Conservation (phyloP, 2,888 invertebrate species). For the Oscheius sp. region DNA sequence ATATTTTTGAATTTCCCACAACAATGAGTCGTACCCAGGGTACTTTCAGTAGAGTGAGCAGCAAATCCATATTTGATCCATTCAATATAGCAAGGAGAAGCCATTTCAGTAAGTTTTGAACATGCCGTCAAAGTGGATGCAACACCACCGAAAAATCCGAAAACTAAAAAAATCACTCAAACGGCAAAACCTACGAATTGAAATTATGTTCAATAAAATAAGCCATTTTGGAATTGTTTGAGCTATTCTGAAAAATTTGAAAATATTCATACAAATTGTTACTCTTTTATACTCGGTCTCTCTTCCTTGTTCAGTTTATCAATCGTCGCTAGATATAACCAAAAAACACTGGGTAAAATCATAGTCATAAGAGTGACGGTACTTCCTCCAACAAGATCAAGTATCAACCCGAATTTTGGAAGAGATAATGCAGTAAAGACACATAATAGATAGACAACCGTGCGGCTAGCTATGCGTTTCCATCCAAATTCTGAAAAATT, state of each 20-base stretch:
- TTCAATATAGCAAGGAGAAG: conserved; percentile 45
- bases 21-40: conserved; percentile 36
- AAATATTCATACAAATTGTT: background rate
- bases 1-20: conserved; percentile 42
- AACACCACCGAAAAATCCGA: conserved; percentile 49
- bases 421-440: conserved; percentile 47
- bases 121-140: conserved; percentile 48
- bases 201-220: conserved; percentile 36
- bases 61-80: too few species aligned
- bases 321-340: conserved; percentile 50
- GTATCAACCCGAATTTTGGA: conserved; percentile 48
- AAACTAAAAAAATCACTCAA: conserved; percentile 28
- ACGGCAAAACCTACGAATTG: conserved; percentile 33
- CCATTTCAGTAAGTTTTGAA: conserved; percentile 33
- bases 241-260: background rate
- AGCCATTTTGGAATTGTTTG: conserved; percentile 37
- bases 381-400: conserved; percentile 55
- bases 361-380: conserved; percentile 57
- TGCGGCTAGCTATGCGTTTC: conserved; percentile 44
- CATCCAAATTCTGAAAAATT: conserved; percentile 50
- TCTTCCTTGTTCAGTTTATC: conserved; percentile 13
- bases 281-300: background rate
- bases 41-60: too few species aligned
- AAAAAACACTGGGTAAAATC: conserved; percentile 54
- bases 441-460: conserved; percentile 34